A percentile compares a stretch with the other conserved stretches of the same genome.
These are phyloP conservation scores for Maconellicoccus hirsutus DNA, from an alignment of 1,140 invertebrate species.

Conservation along the genomic window DNA sequence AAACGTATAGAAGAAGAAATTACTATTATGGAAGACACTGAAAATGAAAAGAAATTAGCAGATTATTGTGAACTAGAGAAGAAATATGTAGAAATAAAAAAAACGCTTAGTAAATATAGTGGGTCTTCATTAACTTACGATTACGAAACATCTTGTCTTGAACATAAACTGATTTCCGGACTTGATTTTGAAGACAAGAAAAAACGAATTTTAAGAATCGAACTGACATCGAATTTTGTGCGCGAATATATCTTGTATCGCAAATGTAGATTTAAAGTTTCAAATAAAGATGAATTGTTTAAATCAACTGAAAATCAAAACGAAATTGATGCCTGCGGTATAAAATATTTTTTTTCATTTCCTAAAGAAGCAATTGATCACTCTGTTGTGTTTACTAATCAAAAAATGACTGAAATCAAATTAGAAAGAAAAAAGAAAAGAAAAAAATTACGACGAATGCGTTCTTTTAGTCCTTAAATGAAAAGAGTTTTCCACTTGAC, in stretches of 20 bases:
- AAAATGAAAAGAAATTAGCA: neutral
- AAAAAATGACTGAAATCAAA: no score
- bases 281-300: no score
- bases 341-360: no score
- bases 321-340: no score
- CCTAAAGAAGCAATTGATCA: no score
- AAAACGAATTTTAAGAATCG: neutral
- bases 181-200: neutral
- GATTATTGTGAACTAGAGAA: neutral
- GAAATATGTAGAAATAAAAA: neutral
- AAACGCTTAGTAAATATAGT: neutral
- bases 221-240: neutral
- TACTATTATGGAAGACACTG: neutral
- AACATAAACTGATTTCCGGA: neutral
- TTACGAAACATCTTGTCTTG: neutral
- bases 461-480: no score
- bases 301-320: no score
- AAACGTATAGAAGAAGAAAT: neutral
- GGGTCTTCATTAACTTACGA: neutral
- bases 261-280: no score
- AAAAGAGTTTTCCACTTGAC: no score
- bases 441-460: no score
- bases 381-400: no score
- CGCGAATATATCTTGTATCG: neutral
- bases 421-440: no score